phyloP scores from a whole-genome alignment of 2,888 invertebrate genomes.

The Habroteleia sp. region DNA sequence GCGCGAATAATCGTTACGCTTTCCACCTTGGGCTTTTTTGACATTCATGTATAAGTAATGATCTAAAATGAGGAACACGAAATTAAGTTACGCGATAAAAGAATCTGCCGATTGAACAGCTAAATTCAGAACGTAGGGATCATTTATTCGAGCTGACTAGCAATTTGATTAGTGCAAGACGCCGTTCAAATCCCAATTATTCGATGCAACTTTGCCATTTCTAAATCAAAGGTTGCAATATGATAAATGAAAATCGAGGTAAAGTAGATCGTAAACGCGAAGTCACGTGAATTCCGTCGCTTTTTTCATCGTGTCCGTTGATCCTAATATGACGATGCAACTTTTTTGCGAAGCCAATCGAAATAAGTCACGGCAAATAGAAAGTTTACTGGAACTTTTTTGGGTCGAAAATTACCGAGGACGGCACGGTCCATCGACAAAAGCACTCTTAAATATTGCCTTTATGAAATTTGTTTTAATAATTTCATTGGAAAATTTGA shows the following conservation, averaged over 20 bases:
- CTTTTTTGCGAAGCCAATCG: conserved; percentile 27
- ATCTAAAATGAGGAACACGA: conserved; percentile 45
- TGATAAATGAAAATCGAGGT: conserved; percentile 15
- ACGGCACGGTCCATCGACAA: conserved; percentile 15
- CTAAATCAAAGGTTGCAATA: conserved; percentile 8
- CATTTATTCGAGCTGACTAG: conserved; percentile 33
- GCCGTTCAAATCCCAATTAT: neutral
- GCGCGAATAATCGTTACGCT: conserved; percentile 59
- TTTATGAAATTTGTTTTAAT: conserved; percentile 17
- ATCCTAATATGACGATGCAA: conserved; percentile 7
- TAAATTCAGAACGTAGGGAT: conserved; percentile 6
- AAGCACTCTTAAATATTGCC: conserved; percentile 10
- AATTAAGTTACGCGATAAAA: conserved; percentile 36
- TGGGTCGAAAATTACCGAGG: conserved; percentile 12
- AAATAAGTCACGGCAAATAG: conserved; percentile 26
- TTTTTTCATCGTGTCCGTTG: neutral
- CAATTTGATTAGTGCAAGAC: conserved; percentile 19
- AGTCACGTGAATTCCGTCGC: conserved; percentile 7
- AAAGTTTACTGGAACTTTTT: conserved; percentile 20
- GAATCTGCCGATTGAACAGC: conserved; percentile 33
- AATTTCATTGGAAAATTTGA: conserved; percentile 8
- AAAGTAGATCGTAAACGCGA: conserved; percentile 11
- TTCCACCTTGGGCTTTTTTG: conserved; percentile 44
- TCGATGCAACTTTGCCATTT: conserved; percentile 3
- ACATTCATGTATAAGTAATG: conserved; percentile 58